Evolutionary conservation across 2,888 invertebrate species (phyloP), one percentile per base, ranked within the genome.

Genomic region (Synanthedon myopaeformis): DNA sequence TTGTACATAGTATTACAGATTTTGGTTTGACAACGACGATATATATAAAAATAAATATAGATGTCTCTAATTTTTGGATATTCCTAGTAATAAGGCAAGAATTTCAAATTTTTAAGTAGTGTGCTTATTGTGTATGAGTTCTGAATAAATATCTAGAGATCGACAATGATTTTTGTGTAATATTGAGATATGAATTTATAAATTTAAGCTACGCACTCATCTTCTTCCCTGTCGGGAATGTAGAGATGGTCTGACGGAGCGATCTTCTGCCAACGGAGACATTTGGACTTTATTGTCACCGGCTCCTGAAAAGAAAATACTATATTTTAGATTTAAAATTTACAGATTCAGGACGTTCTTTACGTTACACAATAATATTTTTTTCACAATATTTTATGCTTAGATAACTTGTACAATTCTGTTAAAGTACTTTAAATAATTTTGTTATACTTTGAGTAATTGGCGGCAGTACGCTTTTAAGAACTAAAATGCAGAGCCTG

Each of bases 241-340:
- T 79, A 87, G 42, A 87, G 78, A 1, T 88, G 85, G 59, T 88
- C 88, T 0, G 85, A 80, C 0, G 85, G 74, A 55, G 75, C 66
- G 54, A 87, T 64, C 61, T 80, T 86, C 68, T 83, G 72, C 88
- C 88, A 88, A n/a, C 70, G 76, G 13, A 86, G 69, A 41, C 70
- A 68, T 65, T 88, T 88, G 2, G 87, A 85, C 59, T 81, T 78
- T 56, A 86, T 81, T 4, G 77, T 61, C 51, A 86, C 84, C 41
- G 87, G 85, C 57, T 79, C 73, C 88, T 88, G 77, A 5, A 83
- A 61, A 54, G 56, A 57, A 59, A 13, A 42, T 4, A 52, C 2
- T 23, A 23, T 0, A 23, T 23, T 23, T 23, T 23, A 23, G 23
- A 23, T 23, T 23, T 23, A 23, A 23, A 6, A 23, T 23, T 23